Evolutionary conservation across 2,888 invertebrate genomes (phyloP).

Genomic region (Micropterix aruncella): DNA sequence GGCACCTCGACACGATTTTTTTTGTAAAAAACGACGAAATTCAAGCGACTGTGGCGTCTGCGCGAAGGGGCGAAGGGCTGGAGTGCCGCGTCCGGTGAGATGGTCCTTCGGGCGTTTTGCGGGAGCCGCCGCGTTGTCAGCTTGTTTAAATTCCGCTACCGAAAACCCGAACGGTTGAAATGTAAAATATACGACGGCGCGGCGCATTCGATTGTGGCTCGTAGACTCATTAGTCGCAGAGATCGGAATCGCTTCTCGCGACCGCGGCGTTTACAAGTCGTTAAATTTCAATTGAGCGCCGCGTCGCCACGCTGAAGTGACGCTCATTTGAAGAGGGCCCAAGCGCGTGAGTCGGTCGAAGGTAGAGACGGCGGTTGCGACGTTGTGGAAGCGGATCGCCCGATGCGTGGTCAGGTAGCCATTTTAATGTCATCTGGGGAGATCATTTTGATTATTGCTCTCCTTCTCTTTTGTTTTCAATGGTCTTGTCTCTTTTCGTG

Average conservation of each 20-base stretch:
- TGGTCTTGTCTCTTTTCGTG: neutral
- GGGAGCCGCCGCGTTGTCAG: conserved; percentile 2
- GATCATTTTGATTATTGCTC: conserved; percentile 7
- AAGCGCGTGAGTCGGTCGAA: neutral
- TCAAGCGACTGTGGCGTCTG: neutral
- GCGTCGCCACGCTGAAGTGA: neutral
- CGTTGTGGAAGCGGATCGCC: conserved; percentile 4
- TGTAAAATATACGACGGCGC: conserved; percentile 7
- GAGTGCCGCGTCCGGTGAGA: neutral
- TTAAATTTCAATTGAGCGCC: conserved; percentile 1
- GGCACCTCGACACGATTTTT: neutral
- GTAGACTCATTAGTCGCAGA: conserved; percentile 7
- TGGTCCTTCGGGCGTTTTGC: conserved; percentile 1
- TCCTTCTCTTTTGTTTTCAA: conserved; percentile 6
- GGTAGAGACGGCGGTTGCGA: conserved; percentile 2
- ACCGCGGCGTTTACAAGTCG: conserved; percentile 8
- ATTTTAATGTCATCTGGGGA: conserved; percentile 12
- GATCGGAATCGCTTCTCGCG: conserved; percentile 9
- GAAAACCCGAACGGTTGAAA: conserved; percentile 8
- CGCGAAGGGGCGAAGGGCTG: neutral
- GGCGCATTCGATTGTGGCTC: conserved; percentile 7
- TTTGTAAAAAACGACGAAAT: neutral
- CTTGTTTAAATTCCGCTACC: conserved; percentile 11
- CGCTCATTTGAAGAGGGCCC: neutral
- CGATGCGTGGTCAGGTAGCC: conserved; percentile 10